Percentiles rank a stretch among this genome's conserved stretches.
phyloP scores from a whole-genome alignment of 2,797 vertebrate genomes.

The Hybognathus amarus region DNA sequence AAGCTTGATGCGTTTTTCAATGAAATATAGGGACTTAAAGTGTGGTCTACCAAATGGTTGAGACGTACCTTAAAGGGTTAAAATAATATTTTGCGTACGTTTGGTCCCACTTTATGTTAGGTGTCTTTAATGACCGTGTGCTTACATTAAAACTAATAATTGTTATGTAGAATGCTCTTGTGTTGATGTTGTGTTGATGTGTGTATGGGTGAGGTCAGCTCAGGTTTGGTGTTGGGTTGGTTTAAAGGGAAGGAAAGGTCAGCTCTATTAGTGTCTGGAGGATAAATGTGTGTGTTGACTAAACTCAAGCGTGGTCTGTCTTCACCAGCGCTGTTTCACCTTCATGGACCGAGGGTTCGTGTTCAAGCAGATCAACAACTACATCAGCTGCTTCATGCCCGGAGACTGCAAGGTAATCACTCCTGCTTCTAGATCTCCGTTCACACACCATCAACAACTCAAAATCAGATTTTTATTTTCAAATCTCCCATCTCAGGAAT shows the following conservation, averaged over 20 bases:
- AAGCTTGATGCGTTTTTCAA: too few species aligned
- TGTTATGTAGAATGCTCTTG: too few species aligned
- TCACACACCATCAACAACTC: not conserved
- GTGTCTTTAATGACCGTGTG: not conserved
- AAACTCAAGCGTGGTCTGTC: not conserved
- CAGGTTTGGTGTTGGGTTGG: not conserved
- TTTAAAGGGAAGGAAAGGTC: not conserved
- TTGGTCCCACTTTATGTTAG: not conserved
- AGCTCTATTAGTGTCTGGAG: not conserved
- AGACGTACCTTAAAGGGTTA: too few species aligned
- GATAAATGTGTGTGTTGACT: not conserved
- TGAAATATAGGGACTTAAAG: too few species aligned
- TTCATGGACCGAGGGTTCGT: slow-evolving; percentile 97
- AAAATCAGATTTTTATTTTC: not conserved
- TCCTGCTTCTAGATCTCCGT: not conserved
- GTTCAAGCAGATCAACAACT: slow-evolving; percentile 98
- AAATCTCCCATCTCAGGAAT: not conserved
- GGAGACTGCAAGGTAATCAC: slow-evolving; percentile 90
- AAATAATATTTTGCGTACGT: too few species aligned
- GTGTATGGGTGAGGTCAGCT: not conserved
- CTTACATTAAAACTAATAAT: too few species aligned
- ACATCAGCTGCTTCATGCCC: slow-evolving; percentile 93
- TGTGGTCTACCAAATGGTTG: too few species aligned
- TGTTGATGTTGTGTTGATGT: not conserved
- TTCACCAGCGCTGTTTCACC: slow-evolving; percentile 90